Conservation (phyloP, 2,888 invertebrate genomes). For the Seira musarum region DNA sequence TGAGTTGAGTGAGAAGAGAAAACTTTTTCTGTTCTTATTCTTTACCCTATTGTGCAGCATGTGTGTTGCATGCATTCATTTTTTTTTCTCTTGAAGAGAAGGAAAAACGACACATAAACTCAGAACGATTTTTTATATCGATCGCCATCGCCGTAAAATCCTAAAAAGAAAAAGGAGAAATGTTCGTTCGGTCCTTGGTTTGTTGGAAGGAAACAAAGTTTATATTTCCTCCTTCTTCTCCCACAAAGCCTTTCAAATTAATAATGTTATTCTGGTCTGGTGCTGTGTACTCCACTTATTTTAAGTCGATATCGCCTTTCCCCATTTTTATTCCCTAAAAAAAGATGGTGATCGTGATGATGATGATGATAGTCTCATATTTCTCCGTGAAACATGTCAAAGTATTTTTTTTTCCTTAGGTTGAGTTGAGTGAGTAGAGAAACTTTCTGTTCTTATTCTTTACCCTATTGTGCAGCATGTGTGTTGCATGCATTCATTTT, state of each 20-base stretch:
- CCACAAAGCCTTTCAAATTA: not conserved
- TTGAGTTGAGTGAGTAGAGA: too few species aligned
- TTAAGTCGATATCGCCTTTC: constrained; percentile 6
- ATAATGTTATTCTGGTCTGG: not conserved
- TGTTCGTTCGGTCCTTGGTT: too few species aligned
- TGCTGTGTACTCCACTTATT: not conserved
- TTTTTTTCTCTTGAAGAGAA: not conserved
- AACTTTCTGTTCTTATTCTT: constrained; percentile 1
- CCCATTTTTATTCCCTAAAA: not conserved
- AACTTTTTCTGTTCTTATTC: not conserved
- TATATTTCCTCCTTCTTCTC: not conserved
- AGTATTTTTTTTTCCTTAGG: not conserved
- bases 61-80: constrained; percentile 27
- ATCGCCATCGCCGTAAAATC: constrained; percentile 50
- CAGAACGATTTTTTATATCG: constrained; percentile 39
- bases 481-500: constrained; percentile 26
- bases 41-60: not conserved
- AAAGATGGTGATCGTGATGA: constrained; percentile 2
- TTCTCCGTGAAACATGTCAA: not conserved
- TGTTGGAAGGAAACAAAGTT: not conserved
- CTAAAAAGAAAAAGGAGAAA: not conserved
- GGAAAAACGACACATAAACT: too few species aligned
- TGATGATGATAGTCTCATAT: constrained; percentile 13
- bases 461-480: not conserved
- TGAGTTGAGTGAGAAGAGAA: too few species aligned